Evolutionary conservation across 2,888 invertebrate genomes (phyloP).

Genomic region (Stomorhina lunata): DNA sequence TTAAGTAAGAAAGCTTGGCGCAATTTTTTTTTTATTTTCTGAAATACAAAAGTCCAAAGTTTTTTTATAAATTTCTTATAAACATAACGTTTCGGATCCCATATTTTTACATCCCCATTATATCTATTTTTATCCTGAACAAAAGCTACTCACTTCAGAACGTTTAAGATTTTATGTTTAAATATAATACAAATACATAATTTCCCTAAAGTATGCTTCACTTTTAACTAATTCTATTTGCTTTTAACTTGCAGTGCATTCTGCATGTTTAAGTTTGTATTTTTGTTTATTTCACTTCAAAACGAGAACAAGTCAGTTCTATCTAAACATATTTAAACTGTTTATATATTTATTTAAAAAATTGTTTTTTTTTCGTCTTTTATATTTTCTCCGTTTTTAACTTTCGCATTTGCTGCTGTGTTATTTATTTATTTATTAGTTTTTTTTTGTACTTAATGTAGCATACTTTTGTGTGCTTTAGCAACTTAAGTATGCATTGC

Average conservation of each 20-base stretch:
- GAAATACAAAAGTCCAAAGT: too few relatives aligned
- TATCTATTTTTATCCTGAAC: not conserved
- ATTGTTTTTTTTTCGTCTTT: slow-evolving; percentile 5
- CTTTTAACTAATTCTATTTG: not conserved
- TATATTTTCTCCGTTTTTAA: not conserved
- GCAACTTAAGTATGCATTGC: too few relatives aligned
- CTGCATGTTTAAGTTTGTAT: not conserved
- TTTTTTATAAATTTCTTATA: too few relatives aligned
- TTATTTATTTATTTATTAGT: too few relatives aligned
- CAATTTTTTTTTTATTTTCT: too few relatives aligned
- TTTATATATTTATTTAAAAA: slow-evolving; percentile 31
- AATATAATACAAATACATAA: not conserved
- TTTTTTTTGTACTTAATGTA: too few relatives aligned
- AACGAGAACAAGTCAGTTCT: not conserved
- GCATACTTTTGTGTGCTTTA: too few relatives aligned
- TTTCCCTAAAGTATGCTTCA: slow-evolving; percentile 28
- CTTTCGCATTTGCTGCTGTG: not conserved
- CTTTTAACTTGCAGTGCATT: slow-evolving; percentile 22
- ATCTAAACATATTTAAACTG: slow-evolving; percentile 17
- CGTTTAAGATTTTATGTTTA: not conserved
- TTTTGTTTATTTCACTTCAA: not conserved
- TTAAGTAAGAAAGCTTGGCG: too few relatives aligned
- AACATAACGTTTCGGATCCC: too few relatives aligned
- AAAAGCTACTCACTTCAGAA: not conserved
- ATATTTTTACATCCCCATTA: too few relatives aligned